Evolutionary conservation across 2,113 vertebrate genomes (phyloP).

Genomic region (Lota lota): DNA sequence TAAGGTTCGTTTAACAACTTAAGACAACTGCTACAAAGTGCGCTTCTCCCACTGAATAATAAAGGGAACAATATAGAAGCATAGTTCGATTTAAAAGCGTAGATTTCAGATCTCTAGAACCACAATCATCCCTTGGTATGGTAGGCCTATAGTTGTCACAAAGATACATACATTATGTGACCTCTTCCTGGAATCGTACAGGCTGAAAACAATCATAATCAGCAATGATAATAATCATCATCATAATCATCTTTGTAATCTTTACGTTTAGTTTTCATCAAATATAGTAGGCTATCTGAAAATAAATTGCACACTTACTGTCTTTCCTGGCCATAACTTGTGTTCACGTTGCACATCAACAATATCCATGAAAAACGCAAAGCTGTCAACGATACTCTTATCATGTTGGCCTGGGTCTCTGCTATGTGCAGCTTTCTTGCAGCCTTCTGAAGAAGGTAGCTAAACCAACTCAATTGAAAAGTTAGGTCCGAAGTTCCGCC

Average conservation of each 20-base stretch:
- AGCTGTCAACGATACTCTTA: constrained; percentile 48
- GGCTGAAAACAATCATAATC: too few species aligned
- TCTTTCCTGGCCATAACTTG: constrained; percentile 59
- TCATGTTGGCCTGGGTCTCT: constrained; percentile 55
- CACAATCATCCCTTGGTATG: too few species aligned
- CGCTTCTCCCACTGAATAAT: too few species aligned
- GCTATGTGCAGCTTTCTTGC: constrained; percentile 11
- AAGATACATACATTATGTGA: too few species aligned
- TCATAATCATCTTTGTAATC: background rate
- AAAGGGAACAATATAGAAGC: too few species aligned
- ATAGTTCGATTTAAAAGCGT: too few species aligned
- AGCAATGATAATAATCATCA: background rate
- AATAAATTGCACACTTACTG: constrained; percentile 65
- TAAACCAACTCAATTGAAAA: constrained; percentile 13
- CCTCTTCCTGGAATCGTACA: too few species aligned
- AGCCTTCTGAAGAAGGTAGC: constrained; percentile 22
- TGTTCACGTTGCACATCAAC: constrained; percentile 58
- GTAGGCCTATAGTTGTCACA: too few species aligned
- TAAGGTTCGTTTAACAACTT: too few species aligned
- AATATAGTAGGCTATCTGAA: background rate
- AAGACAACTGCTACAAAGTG: too few species aligned
- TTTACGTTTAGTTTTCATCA: background rate
- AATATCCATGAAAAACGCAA: constrained; percentile 66
- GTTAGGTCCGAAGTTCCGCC: constrained; percentile 17
- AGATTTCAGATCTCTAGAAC: too few species aligned